Evolutionary conservation across 2,888 invertebrate species (phyloP).

Genomic region (Acanthococcus lagerstroemiae): DNA sequence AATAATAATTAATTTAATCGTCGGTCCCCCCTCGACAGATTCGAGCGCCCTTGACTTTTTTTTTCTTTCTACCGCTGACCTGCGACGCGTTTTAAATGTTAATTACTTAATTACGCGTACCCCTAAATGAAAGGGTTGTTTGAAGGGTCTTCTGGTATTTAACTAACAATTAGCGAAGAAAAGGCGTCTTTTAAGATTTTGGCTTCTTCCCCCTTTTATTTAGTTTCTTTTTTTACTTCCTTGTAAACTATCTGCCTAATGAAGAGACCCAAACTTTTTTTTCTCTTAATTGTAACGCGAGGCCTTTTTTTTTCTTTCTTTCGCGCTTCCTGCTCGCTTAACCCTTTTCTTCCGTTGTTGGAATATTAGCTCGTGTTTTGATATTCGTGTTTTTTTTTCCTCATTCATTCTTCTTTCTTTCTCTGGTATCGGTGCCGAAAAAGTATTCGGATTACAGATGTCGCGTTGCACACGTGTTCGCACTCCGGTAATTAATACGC

Average conservation of each 20-base stretch:
- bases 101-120: neutral
- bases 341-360: neutral
- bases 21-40: neutral
- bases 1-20: neutral
- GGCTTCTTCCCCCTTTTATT: slow-evolving; percentile 1
- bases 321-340: neutral
- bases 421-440: too few relatives aligned
- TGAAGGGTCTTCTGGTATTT: neutral
- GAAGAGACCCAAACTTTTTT: too few relatives aligned
- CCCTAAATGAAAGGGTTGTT: slow-evolving; percentile 5
- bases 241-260: neutral
- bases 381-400: neutral
- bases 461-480: neutral
- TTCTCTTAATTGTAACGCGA: neutral
- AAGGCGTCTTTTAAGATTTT: slow-evolving; percentile 10
- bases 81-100: neutral
- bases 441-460: neutral
- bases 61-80: neutral
- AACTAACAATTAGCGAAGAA: neutral
- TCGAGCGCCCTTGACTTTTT: neutral
- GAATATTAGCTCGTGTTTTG: neutral
- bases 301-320: slow-evolving; percentile 1
- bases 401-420: neutral
- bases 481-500: neutral
- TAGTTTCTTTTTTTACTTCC: neutral